Evolutionary conservation across 2,113 vertebrate species (phyloP), one percentile per base, ranked within the genome.

Genomic region (Saccopteryx bilineata): DNA sequence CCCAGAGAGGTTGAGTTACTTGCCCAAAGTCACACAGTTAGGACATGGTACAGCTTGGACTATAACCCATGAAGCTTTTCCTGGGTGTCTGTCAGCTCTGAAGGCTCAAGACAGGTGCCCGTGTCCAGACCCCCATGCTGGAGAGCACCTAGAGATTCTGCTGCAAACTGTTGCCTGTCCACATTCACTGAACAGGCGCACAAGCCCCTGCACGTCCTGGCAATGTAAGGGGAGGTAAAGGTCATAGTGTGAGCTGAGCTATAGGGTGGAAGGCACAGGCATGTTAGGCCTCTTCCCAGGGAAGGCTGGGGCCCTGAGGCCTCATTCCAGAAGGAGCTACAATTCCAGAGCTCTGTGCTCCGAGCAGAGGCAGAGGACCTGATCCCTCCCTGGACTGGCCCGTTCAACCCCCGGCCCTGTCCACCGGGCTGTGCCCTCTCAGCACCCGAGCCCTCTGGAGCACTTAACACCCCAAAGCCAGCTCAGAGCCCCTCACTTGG

Each of bases 71-170:
- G 1, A 13, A 7, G 11, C 18, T 5, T 19, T 65, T 89, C 71
- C 75, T 50, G 52, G 6, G 66, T 74, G 24, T 28, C 18, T 78
- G 61, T 86, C 63, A 5, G 14, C 19, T 80, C 91, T 33, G 6
- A 74, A 66, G 63, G 3, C 23, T 86, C 63, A 81, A 92, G 56
- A 81, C 28, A 93, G 63, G 39, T 66, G 50, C 66, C 61, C 1
- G 4, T 46, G 52, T 61, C n/a, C 19, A 56, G 78, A 18, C 5
- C 68, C 54, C 19, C 0, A 0, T 1, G 11, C 26, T 1, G n/a
- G 39, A 71, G 10, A 12, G 31, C 17, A 54, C 23, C 31, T 11
- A 5, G 58, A 65, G 58, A 89, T 19, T 18, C 75, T 18, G n/a
- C 24, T 24, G 31, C 7, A 21, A 48, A 24, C 13, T 12, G 10